Conservation (phyloP, 2,888 invertebrate genomes). For the Hymenopus coronatus region DNA sequence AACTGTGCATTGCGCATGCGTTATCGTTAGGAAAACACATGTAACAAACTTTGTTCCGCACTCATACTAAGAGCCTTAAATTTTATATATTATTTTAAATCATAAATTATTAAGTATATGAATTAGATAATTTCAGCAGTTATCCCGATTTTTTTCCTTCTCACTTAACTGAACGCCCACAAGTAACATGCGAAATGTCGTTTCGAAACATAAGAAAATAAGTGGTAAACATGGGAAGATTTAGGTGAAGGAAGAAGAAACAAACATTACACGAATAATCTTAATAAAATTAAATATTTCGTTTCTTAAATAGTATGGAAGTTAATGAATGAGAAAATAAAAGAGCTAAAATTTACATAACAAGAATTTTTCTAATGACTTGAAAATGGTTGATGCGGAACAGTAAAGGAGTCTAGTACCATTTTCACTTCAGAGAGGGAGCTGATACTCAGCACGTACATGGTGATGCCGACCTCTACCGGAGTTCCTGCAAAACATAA, state of each 20-base stretch:
- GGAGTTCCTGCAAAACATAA: conserved; percentile 51
- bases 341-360: conserved; percentile 4
- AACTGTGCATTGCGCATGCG: too few relatives aligned
- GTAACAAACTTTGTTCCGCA: too few relatives aligned
- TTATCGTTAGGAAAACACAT: too few relatives aligned
- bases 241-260: neutral
- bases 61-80: too few relatives aligned
- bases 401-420: conserved; percentile 45
- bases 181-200: conserved; percentile 15
- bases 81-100: too few relatives aligned
- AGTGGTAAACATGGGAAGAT: neutral
- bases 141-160: conserved; percentile 3
- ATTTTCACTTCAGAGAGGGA: conserved; percentile 60
- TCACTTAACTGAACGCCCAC: conserved; percentile 9
- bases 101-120: neutral
- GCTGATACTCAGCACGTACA: conserved; percentile 58
- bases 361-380: neutral
- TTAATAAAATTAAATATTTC: neutral
- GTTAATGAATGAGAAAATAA: neutral
- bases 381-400: conserved; percentile 33
- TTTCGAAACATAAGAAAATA: neutral
- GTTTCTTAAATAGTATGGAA: neutral
- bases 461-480: conserved; percentile 56
- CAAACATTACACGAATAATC: neutral
- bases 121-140: neutral